Evolutionary conservation across 2,113 vertebrate genomes (phyloP).

Genomic region (Saguinus imperator): DNA sequence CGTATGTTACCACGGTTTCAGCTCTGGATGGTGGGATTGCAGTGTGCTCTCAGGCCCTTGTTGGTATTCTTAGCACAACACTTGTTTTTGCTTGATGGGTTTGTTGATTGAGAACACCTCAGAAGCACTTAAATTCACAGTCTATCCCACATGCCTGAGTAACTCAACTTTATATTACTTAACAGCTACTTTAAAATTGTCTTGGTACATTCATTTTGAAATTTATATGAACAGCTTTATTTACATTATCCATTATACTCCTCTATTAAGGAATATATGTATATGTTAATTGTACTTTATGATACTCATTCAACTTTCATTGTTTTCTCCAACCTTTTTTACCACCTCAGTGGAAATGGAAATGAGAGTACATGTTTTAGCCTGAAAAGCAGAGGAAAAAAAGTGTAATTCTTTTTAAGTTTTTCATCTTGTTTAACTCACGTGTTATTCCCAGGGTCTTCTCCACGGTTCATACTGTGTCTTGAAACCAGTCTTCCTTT

Average conservation of each 20-base stretch:
- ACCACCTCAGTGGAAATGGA: background rate
- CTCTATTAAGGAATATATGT: background rate
- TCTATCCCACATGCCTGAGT: background rate
- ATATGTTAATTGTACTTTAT: background rate
- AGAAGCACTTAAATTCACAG: background rate
- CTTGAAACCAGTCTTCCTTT: slow-evolving; percentile 26
- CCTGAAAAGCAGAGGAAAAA: background rate
- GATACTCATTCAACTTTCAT: background rate
- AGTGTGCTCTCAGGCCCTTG: rapidly evolving
- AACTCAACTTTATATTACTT: background rate
- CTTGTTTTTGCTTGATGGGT: background rate
- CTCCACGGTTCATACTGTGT: background rate
- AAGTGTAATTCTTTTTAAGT: background rate
- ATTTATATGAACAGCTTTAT: background rate
- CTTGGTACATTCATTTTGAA: background rate
- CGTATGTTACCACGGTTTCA: background rate
- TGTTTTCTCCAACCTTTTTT: background rate
- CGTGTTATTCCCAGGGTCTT: background rate
- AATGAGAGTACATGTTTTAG: background rate
- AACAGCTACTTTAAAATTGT: background rate
- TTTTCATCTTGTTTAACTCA: background rate
- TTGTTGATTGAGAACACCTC: background rate
- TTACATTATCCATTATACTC: background rate
- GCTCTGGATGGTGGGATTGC: background rate
- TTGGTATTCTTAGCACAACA: background rate